These are phyloP conservation scores for Leptodactylus fallax DNA, from an alignment of 2,797 vertebrate species.

Conservation along the genomic window DNA sequence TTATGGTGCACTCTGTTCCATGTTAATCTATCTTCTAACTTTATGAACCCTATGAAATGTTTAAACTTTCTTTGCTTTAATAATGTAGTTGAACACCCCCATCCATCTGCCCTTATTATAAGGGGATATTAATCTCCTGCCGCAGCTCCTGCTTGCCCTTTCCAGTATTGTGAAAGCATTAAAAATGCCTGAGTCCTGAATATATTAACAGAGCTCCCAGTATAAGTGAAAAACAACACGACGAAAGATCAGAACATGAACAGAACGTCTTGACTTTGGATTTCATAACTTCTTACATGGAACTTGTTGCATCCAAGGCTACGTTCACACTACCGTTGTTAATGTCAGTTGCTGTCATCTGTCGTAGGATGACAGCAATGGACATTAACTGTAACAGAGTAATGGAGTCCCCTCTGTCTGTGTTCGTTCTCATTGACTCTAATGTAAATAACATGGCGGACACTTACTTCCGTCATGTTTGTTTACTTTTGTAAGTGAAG, in stretches of 20 bases:
- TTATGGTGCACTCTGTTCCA: background rate
- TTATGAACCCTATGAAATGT: slow-evolving; percentile 33
- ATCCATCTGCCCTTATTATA: slow-evolving; percentile 40
- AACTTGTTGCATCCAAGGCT: no score
- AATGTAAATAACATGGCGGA: no score
- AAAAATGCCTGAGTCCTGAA: slow-evolving; percentile 57
- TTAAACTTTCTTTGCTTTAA: slow-evolving; percentile 42
- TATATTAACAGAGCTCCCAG: slow-evolving; percentile 44
- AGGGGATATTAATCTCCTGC: slow-evolving; percentile 56
- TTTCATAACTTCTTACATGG: no score
- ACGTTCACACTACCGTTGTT: no score
- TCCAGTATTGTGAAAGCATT: slow-evolving; percentile 45
- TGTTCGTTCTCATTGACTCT: no score
- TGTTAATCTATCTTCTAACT: slow-evolving; percentile 17
- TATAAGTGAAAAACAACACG: slow-evolving; percentile 33
- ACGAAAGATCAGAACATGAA: slow-evolving; percentile 3
- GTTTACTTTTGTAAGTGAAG: no score
- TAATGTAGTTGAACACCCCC: slow-evolving; percentile 6
- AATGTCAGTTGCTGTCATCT: no score
- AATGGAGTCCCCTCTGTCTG: no score
- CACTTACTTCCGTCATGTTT: no score
- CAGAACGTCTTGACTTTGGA: no score
- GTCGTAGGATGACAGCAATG: no score
- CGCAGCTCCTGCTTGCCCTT: slow-evolving; percentile 46
- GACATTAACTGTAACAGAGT: no score